Evolutionary conservation across 2,888 invertebrate species (phyloP).

Genomic region (Eupithecia pulchellata): DNA sequence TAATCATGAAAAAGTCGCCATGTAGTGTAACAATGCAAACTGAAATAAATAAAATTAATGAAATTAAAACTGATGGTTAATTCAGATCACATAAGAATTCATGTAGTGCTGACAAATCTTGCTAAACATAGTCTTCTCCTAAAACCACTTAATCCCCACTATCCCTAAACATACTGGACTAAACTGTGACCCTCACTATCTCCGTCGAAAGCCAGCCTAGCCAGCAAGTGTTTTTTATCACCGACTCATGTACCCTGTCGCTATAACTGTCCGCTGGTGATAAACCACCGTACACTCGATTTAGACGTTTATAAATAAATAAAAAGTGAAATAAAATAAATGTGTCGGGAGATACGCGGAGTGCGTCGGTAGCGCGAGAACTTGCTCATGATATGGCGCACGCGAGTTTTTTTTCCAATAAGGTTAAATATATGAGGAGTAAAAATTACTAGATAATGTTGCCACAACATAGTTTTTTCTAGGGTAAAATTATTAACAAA

Average conservation of each 20-base stretch:
- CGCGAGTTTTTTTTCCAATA: slow-evolving; percentile 32
- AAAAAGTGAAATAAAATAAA: slow-evolving; percentile 36
- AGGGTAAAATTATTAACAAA: no score
- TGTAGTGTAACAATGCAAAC: background rate
- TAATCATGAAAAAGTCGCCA: background rate
- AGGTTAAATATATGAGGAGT: slow-evolving; percentile 19
- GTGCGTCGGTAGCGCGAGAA: slow-evolving; percentile 46
- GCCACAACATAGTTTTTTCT: background rate
- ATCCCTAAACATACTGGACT: background rate
- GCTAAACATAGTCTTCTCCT: background rate
- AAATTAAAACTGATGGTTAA: no score
- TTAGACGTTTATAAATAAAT: slow-evolving; percentile 63
- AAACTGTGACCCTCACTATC: background rate
- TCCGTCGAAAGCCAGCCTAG: slow-evolving; percentile 1
- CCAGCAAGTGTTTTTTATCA: slow-evolving; percentile 62
- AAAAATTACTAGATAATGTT: slow-evolving; percentile 21
- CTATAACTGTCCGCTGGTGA: slow-evolving; percentile 53
- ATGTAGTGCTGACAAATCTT: background rate
- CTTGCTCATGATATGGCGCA: slow-evolving; percentile 41
- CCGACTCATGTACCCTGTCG: slow-evolving; percentile 47
- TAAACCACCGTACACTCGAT: slow-evolving; percentile 62
- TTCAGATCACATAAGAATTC: no score
- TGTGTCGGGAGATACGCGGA: slow-evolving; percentile 41
- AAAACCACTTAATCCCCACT: background rate
- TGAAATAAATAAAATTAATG: background rate